Conservation (phyloP, 2,113 vertebrate genomes). For the Apodemus speciosus region DNA sequence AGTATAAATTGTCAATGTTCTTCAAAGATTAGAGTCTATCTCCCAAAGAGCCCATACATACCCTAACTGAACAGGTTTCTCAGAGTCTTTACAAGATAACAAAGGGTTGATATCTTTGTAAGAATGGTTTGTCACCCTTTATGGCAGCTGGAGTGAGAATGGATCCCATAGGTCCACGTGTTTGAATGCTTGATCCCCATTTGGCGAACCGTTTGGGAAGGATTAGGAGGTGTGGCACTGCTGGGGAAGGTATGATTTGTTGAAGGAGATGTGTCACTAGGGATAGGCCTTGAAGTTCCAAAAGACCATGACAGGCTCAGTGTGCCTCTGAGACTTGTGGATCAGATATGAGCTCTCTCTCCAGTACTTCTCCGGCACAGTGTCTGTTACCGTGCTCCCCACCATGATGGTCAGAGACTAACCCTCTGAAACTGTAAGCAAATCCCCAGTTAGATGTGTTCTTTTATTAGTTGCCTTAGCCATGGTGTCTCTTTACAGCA, state of each 20-base stretch:
- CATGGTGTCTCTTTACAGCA: neutral
- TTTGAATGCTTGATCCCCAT: neutral
- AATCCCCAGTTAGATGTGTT: neutral
- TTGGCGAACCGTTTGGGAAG: neutral
- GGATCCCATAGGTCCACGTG: neutral
- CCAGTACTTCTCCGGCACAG: neutral
- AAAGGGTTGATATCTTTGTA: neutral
- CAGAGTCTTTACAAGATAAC: neutral
- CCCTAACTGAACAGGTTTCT: neutral
- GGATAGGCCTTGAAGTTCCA: neutral
- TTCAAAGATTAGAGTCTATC: slow-evolving; percentile 28
- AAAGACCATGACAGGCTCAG: neutral
- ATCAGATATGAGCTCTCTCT: neutral
- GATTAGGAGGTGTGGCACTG: neutral
- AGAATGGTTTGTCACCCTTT: neutral
- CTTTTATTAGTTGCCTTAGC: neutral
- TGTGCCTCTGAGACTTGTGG: neutral
- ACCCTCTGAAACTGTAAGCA: neutral
- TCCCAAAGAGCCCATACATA: neutral
- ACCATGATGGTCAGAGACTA: neutral
- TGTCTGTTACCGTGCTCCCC: neutral
- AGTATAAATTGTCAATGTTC: neutral
- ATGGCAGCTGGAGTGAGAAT: neutral
- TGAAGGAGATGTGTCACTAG: neutral
- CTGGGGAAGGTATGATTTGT: neutral